Percentiles rank a stretch among this genome's conserved stretches.
Evolutionary conservation across 2,888 invertebrate species (phyloP).

Genomic region (Ectobius pallidus): DNA sequence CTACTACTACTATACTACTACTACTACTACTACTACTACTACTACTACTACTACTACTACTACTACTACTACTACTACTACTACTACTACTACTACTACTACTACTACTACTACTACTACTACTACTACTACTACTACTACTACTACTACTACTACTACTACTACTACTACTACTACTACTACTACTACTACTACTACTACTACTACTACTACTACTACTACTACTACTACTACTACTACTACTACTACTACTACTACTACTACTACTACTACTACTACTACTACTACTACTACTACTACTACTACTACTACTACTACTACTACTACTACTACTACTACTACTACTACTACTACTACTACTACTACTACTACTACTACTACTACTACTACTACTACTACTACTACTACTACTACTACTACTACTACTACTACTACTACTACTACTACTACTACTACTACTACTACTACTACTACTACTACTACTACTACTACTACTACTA

Average conservation of each 20-base stretch:
- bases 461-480: slow-evolving; percentile 27
- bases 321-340: slow-evolving; percentile 27
- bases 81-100: slow-evolving; percentile 27
- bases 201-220: slow-evolving; percentile 27
- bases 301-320: slow-evolving; percentile 27
- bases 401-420: slow-evolving; percentile 26
- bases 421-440: slow-evolving; percentile 26
- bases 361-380: slow-evolving; percentile 27
- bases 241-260: slow-evolving; percentile 26
- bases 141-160: slow-evolving; percentile 27
- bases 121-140: slow-evolving; percentile 27
- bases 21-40: slow-evolving; percentile 27
- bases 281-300: slow-evolving; percentile 27
- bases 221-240: slow-evolving; percentile 26
- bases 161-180: slow-evolving; percentile 27
- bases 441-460: slow-evolving; percentile 25
- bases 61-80: slow-evolving; percentile 22
- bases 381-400: slow-evolving; percentile 27
- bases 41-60: slow-evolving; percentile 21
- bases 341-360: slow-evolving; percentile 27
- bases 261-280: slow-evolving; percentile 26
- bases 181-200: slow-evolving; percentile 27
- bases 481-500: slow-evolving; percentile 26
- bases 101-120: slow-evolving; percentile 26
- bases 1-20: too few species aligned